Base-by-base conservation (phyloP, 2,888 invertebrate genomes). In the Lottia scabra region DNA sequence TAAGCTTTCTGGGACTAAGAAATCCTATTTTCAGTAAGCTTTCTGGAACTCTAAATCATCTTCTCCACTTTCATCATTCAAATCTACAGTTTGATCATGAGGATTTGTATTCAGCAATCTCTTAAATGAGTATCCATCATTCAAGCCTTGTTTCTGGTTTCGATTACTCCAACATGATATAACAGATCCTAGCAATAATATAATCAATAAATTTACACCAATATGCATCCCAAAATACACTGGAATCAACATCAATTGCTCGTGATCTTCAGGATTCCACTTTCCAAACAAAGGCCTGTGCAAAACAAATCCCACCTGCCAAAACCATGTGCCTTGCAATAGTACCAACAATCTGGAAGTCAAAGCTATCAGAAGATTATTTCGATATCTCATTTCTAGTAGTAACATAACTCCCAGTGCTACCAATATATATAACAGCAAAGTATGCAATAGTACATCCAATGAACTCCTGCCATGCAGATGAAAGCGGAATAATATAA, bases 321-420 rank as follows among this genome's bases (percentile, higher is more conserved):
- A 90, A 84, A 91, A 91, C 91, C 91, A 92, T 2, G 90, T 90
- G n/a, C 91, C 91, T 82, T 92, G 91, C 23, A 56, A 10, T 23
- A 56, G 19, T 12, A 8, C 15, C 10, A 13, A 5, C 19, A 23
- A 56, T 2, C 10, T 56, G 10, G 10, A 0, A 23, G 56, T 56
- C 56, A 56, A 56, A 10, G 56, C 19, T 12, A 23, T 23, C 56
- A 56, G 15, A 19, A 56, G 19, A 56, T 56, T 19, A 56, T 56
- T 19, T 56, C 23, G 8, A 56, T 23, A 56, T 56, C 23, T 56
- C 56, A 56, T 56, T 13, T 56, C 56, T 8, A 38, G 10, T 6
- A 38, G 8, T 8, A 38, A 8, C 3, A 38, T 4, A 6, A 38
- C 38, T 23, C 10, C 56, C 12, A 56, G 19, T 12, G 23, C 76